Evolutionary conservation across 2,113 vertebrate genomes (phyloP).

Genomic region (Tupaia tana): DNA sequence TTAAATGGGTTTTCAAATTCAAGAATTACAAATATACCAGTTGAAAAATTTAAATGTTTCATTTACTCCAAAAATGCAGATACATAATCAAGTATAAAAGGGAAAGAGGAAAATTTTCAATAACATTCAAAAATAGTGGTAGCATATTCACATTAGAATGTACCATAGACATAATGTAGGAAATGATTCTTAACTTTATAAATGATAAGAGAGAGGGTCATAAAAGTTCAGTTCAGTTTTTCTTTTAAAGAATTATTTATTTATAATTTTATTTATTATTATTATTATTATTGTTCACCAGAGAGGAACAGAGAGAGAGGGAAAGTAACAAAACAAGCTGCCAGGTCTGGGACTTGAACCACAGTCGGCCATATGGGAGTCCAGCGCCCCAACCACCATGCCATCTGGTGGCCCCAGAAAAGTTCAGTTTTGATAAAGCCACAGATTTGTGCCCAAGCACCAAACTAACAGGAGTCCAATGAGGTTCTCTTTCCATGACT

Average conservation of each 20-base stretch:
- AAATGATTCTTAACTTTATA: background rate
- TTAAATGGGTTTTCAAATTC: background rate
- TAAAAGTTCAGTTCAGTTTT: background rate
- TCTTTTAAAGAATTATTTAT: too few species aligned
- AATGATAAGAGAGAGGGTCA: background rate
- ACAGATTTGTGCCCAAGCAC: background rate
- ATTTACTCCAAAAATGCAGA: slow-evolving; percentile 42
- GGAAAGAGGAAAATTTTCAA: background rate
- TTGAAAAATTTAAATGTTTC: background rate
- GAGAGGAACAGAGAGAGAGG: too few species aligned
- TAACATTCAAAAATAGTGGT: background rate
- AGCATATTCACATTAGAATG: background rate
- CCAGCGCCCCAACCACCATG: too few species aligned
- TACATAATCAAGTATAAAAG: background rate
- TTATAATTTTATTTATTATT: too few species aligned
- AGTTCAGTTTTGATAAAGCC: slow-evolving; percentile 5
- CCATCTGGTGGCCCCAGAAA: background rate
- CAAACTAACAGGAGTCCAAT: background rate
- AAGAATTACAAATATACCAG: background rate
- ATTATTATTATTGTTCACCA: too few species aligned
- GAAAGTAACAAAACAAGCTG: too few species aligned
- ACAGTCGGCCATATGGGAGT: too few species aligned
- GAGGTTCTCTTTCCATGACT: background rate
- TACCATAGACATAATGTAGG: background rate
- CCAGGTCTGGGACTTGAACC: too few species aligned